Conservation (phyloP, 2,888 invertebrate species). For the Pachymerium ferrugineum region DNA sequence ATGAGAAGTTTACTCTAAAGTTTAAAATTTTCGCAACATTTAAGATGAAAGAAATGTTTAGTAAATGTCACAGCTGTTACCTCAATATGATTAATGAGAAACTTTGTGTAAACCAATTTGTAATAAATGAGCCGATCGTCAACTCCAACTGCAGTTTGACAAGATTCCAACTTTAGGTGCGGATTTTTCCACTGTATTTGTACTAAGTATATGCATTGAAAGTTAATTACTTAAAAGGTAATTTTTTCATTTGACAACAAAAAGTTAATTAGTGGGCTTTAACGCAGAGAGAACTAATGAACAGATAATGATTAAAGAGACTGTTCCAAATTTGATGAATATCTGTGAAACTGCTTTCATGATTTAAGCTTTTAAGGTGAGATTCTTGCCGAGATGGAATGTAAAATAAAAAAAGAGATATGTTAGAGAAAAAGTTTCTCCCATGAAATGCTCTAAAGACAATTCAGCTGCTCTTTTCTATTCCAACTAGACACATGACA, state of each 20-base stretch:
- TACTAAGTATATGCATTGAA: too few species aligned
- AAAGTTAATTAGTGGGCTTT: too few species aligned
- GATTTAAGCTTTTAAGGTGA: too few species aligned
- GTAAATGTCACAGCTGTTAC: not conserved
- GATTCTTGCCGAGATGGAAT: too few species aligned
- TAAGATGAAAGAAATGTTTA: not conserved
- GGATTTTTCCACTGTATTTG: too few species aligned
- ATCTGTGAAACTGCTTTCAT: too few species aligned
- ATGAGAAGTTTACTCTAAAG: too few species aligned
- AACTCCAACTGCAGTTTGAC: not conserved
- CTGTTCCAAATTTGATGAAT: too few species aligned
- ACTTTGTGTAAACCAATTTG: conserved; percentile 7
- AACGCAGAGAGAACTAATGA: too few species aligned
- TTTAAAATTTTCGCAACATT: too few species aligned
- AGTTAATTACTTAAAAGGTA: not conserved
- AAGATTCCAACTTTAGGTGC: not conserved
- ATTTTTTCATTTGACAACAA: not conserved
- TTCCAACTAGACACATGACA: not conserved
- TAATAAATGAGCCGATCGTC: not conserved
- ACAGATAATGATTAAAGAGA: too few species aligned
- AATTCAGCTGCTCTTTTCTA: not conserved
- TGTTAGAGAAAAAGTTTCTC: too few species aligned
- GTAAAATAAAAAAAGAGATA: not conserved
- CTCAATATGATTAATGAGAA: not conserved
- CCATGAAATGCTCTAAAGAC: not conserved